A percentile compares a stretch with the other conserved stretches of the same genome.
Conservation (phyloP, 2,113 vertebrate species). For the Zootoca vivipara region DNA sequence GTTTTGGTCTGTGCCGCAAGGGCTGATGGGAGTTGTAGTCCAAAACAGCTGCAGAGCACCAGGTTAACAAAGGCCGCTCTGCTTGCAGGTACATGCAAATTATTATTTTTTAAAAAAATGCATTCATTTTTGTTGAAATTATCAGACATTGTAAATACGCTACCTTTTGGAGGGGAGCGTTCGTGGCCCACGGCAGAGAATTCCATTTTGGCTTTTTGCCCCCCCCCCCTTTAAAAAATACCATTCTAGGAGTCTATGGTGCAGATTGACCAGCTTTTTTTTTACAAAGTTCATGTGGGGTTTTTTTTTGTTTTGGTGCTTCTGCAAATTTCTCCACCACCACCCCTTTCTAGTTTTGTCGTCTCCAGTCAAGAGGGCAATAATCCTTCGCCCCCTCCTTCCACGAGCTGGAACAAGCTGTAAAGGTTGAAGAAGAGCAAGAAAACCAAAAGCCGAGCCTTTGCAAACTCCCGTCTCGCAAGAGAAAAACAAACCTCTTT, state of each 20-base stretch:
- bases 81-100: too few species aligned
- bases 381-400: too few species aligned
- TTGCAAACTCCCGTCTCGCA: constrained; percentile 32
- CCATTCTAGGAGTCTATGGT: too few species aligned
- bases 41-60: background rate
- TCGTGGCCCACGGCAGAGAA: background rate
- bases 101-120: too few species aligned
- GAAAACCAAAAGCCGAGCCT: constrained; percentile 13
- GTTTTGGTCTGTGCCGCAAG: background rate
- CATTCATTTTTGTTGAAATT: too few species aligned
- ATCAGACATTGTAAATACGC: background rate
- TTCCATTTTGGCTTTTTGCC: background rate
- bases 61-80: too few species aligned
- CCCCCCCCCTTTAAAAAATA: too few species aligned
- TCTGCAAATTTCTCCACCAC: background rate
- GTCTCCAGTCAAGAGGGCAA: too few species aligned
- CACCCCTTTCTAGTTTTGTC: background rate
- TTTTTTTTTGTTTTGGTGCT: background rate
- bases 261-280: background rate
- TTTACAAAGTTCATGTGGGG: background rate
- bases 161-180: too few species aligned
- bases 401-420: too few species aligned
- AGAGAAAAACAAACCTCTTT: constrained; percentile 68
- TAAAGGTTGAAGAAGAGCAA: background rate
- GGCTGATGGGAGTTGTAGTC: background rate